A percentile compares a stretch with the other conserved stretches of the same genome.
Evolutionary conservation across 2,888 invertebrate species (phyloP).

Genomic region (Pollenia labialis): DNA sequence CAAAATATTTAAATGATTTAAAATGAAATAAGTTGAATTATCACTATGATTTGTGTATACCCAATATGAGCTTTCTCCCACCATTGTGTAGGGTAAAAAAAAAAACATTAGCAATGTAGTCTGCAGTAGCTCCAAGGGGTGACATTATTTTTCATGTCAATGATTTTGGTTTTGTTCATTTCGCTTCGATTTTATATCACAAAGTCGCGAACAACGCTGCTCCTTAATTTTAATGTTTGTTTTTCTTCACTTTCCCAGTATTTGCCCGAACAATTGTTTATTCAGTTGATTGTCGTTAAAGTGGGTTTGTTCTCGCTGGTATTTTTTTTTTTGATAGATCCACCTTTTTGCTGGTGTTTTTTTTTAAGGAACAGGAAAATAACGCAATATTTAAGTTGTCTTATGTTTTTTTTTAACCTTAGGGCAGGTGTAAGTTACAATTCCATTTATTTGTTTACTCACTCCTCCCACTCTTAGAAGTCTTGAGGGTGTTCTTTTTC

Average conservation of each 20-base stretch:
- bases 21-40: too few relatives aligned
- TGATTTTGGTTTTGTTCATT: conserved; percentile 56
- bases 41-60: too few relatives aligned
- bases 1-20: too few relatives aligned
- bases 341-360: conserved; percentile 42
- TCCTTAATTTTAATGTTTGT: conserved; percentile 56
- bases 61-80: background rate
- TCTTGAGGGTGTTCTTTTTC: conserved; percentile 61
- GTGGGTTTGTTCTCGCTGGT: conserved; percentile 67
- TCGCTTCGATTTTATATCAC: conserved; percentile 60
- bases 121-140: conserved; percentile 77
- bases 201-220: conserved; percentile 11
- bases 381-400: conserved; percentile 62
- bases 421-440: conserved; percentile 74
- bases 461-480: conserved; percentile 1
- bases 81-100: conserved; percentile 5
- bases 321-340: conserved; percentile 25
- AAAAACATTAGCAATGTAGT: conserved; percentile 24
- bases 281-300: conserved; percentile 78
- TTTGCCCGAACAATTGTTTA: conserved; percentile 76
- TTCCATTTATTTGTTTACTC: conserved; percentile 69
- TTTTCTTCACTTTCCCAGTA: conserved; percentile 20
- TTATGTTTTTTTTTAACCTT: conserved; percentile 70
- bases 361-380: background rate
- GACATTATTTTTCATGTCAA: conserved; percentile 82